These are phyloP conservation scores for Urocyon cinereoargenteus DNA, from an alignment of 2,797 vertebrate genomes.

Conservation along the genomic window DNA sequence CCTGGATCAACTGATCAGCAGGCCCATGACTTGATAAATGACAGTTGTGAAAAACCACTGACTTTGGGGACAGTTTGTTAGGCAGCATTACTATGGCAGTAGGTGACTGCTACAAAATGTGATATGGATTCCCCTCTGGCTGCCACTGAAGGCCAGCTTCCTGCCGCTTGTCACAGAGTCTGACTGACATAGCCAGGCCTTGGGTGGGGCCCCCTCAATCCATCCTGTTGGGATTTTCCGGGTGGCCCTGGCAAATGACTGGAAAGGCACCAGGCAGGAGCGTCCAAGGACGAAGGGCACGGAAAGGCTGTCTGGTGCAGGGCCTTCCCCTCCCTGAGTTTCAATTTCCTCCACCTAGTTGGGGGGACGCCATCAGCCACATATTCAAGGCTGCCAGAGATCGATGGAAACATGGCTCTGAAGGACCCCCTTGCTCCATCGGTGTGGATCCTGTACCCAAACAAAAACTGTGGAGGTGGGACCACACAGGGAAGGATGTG, in stretches of 20 bases:
- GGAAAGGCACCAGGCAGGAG: neutral
- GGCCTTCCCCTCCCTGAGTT: neutral
- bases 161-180: neutral
- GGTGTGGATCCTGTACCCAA: neutral
- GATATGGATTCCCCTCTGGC: neutral
- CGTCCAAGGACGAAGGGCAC: neutral
- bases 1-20: neutral
- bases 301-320: neutral
- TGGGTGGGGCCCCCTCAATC: neutral
- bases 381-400: neutral
- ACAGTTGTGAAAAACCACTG: rapidly evolving
- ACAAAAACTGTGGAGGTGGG: neutral
- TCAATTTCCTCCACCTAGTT: neutral
- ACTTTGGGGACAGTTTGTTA: neutral
- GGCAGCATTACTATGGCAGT: rapidly evolving
- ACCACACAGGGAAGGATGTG: neutral
- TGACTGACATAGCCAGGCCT: neutral
- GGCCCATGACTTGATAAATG: neutral
- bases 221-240: neutral
- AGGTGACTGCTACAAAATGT: too few species aligned
- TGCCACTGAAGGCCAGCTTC: neutral
- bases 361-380: neutral
- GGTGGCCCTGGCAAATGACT: neutral
- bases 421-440: neutral
- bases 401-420: neutral